Percentiles rank a stretch among this genome's conserved stretches.
Conservation (phyloP, 1,140 invertebrate species). For the Formica exsecta region DNA sequence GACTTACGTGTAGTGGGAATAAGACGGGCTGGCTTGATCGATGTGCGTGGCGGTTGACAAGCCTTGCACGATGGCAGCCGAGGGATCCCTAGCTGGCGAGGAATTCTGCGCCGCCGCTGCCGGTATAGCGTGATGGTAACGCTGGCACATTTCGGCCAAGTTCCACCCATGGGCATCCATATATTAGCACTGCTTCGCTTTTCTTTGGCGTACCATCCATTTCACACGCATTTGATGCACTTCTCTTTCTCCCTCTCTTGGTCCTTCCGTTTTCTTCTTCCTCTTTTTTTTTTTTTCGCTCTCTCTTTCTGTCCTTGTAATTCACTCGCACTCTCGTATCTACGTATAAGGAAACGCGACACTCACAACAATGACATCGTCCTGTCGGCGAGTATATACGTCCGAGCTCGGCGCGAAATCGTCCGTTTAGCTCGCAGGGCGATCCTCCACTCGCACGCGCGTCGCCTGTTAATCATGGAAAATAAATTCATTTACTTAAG, state of each 20-base stretch:
- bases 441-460: conserved; percentile 38
- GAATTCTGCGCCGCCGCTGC: conserved; percentile 81
- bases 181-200: conserved; percentile 85
- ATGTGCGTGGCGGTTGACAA: conserved; percentile 82
- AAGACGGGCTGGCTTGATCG: conserved; percentile 83
- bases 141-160: conserved; percentile 87
- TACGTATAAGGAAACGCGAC: conserved; percentile 1
- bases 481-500: conserved; percentile 43
- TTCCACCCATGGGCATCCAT: conserved; percentile 87
- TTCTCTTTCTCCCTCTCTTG: conserved; percentile 41
- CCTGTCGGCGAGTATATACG: neutral
- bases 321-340: conserved; percentile 35
- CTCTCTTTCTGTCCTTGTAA: neutral
- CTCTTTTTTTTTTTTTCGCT: neutral
- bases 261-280: neutral
- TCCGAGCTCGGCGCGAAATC: neutral
- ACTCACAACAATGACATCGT: conserved; percentile 46
- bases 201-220: conserved; percentile 85
- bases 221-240: conserved; percentile 82
- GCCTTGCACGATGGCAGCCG: conserved; percentile 81
- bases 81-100: conserved; percentile 84
- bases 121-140: conserved; percentile 85
- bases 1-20: conserved; percentile 86
- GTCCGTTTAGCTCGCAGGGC: neutral
- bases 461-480: conserved; percentile 51